phyloP scores from a whole-genome alignment of 2,888 invertebrate genomes.

The Euphydryas editha region DNA sequence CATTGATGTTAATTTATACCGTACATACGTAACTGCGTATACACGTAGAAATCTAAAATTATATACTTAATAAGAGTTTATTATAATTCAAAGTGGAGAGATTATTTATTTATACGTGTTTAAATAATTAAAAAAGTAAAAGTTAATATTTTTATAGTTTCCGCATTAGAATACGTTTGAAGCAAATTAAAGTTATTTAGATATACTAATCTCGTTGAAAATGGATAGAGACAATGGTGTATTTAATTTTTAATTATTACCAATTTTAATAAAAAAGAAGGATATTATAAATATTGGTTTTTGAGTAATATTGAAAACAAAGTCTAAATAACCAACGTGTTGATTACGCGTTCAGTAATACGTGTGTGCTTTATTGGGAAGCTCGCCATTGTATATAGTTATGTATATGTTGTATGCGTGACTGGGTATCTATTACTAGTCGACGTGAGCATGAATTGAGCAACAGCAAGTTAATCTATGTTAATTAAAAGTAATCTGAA shows the following conservation, averaged over 20 bases:
- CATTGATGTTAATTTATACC: not conserved
- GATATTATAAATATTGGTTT: too few species aligned
- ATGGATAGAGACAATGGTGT: not conserved
- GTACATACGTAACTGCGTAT: not conserved
- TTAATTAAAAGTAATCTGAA: not conserved
- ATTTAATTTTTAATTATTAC: not conserved
- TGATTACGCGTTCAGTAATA: too few species aligned
- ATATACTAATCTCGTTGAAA: not conserved
- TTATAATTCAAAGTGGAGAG: not conserved
- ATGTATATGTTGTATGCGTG: not conserved
- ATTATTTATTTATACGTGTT: not conserved
- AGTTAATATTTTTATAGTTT: not conserved
- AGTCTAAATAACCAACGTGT: too few species aligned
- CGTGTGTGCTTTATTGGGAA: too few species aligned
- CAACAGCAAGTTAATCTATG: conserved; percentile 2
- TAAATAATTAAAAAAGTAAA: not conserved
- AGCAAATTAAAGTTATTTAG: not conserved
- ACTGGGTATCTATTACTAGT: not conserved
- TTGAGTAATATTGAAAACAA: too few species aligned
- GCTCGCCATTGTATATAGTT: too few species aligned
- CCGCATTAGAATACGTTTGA: too few species aligned
- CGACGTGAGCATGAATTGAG: not conserved
- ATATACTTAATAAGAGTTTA: not conserved
- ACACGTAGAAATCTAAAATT: not conserved
- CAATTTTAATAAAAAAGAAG: too few species aligned